Evolutionary conservation across 2,797 vertebrate species (phyloP), one percentile per base, ranked within the genome.

Genomic region (Malurus splendens): DNA sequence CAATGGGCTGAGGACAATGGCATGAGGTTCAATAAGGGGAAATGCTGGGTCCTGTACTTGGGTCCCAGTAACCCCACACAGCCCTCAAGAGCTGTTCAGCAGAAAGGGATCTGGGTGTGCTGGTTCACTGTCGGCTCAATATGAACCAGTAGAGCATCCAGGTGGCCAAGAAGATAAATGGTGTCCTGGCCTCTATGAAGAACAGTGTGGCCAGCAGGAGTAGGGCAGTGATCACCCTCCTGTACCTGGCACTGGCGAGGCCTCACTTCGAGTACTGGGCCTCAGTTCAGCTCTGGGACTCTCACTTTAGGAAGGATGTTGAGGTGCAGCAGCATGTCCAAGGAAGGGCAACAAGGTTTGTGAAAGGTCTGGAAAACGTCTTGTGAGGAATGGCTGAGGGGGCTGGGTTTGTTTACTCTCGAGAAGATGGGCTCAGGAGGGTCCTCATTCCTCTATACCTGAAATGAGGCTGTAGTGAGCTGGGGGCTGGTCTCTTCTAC

Each of bases 301-400:
- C 18, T 56, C 22, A 9, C 42, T 62, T 12, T 17, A 28, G 19
- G 28, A 56, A 62, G 9, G 42, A 44, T 38, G 50, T 4, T 44
- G 36, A 62, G 27, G 9, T n/a, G 13, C 27, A 44, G 23, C 23
- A 56, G 13, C 1, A 0, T n/a, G 41, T 11, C 42, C 56, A 38
- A 27, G 7, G 7, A 62, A 56, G 4, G 4, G 22, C 27, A 50
- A 4, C 8, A 51, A 57, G n/a, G 44, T 23, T 56, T 48, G 20
- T 38, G 44, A 64, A 71, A 51, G 32, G 13, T 44, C n/a, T 56
- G 59, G 44, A 50, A 45, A 51, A 71, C 0, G 7, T 38, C 15
- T 70, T 23, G 28, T 9, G 27, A 51, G 14, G 45, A 51, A 44
- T n/a, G n/a, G 39, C n/a, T 52, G 39, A 22, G 13, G 48, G 47